These are phyloP conservation scores for Lynx canadensis DNA, from an alignment of 2,113 vertebrate species.

Conservation along the genomic window DNA sequence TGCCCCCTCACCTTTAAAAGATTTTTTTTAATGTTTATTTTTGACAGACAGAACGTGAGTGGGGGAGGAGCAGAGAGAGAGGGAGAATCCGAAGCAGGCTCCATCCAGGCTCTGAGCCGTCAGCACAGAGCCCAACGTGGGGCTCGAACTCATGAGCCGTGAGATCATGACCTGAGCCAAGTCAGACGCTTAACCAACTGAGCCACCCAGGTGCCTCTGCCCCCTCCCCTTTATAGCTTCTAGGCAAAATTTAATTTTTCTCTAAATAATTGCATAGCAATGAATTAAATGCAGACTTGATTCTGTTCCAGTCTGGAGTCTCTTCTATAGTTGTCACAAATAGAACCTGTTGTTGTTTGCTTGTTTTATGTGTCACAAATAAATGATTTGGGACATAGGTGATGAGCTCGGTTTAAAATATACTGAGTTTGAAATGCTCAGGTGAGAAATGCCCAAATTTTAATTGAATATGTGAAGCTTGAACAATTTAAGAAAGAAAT, in stretches of 20 bases:
- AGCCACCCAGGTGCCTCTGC: too few relatives aligned
- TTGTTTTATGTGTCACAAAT: constrained; percentile 13
- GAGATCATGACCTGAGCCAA: too few relatives aligned
- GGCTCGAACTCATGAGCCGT: too few relatives aligned
- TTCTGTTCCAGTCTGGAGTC: neutral
- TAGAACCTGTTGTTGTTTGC: neutral
- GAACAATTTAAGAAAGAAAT: constrained; percentile 24
- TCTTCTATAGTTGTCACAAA: neutral
- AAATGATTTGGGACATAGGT: neutral
- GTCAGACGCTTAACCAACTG: too few relatives aligned
- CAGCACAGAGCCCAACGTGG: too few relatives aligned
- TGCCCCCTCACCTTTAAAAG: too few relatives aligned
- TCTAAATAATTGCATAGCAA: neutral
- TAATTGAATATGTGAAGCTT: constrained; percentile 6
- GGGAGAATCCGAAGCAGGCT: too few relatives aligned
- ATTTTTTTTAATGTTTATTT: too few relatives aligned
- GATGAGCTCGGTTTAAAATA: constrained; percentile 26
- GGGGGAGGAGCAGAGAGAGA: too few relatives aligned
- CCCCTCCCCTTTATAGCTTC: neutral
- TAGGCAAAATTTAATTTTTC: constrained; percentile 41
- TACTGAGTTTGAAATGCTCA: neutral
- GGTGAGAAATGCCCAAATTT: neutral
- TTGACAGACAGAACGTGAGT: too few relatives aligned
- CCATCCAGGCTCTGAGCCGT: too few relatives aligned
- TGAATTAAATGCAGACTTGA: neutral